A percentile compares a stretch with the other conserved stretches of the same genome.
Evolutionary conservation across 2,797 vertebrate species (phyloP).

Genomic region (Pogoniulus pusillus): DNA sequence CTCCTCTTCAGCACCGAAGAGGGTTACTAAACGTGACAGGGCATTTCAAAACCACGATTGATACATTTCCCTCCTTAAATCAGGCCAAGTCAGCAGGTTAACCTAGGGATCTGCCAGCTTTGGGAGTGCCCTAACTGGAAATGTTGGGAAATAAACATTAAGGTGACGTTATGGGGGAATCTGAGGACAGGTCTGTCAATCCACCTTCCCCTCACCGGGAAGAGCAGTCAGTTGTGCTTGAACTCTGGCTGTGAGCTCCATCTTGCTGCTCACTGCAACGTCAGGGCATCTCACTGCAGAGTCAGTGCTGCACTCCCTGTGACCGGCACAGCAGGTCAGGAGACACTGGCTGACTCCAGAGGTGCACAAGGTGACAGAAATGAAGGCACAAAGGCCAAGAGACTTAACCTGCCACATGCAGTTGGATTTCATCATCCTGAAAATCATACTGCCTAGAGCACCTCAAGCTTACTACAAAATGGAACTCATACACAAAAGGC

Average conservation of each 20-base stretch:
- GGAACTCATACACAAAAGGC: neutral
- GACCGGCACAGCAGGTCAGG: neutral
- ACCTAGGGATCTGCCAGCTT: neutral
- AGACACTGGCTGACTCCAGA: neutral
- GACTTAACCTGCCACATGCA: neutral
- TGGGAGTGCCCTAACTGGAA: neutral
- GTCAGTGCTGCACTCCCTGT: neutral
- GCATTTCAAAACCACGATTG: neutral
- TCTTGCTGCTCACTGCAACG: neutral
- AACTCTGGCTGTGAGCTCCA: neutral
- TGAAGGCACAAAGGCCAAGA: neutral
- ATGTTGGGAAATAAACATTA: neutral
- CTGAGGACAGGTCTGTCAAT: neutral
- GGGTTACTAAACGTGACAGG: neutral
- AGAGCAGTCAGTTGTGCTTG: neutral
- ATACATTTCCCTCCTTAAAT: neutral
- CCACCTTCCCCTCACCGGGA: neutral
- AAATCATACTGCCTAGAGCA: neutral
- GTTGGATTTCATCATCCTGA: neutral
- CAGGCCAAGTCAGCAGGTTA: neutral
- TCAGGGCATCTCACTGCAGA: neutral
- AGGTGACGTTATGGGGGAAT: neutral
- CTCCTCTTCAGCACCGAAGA: neutral
- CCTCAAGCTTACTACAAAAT: neutral
- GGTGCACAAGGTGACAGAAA: rapidly evolving